Evolutionary conservation across 2,113 vertebrate species (phyloP).

Genomic region (Motacilla alba): DNA sequence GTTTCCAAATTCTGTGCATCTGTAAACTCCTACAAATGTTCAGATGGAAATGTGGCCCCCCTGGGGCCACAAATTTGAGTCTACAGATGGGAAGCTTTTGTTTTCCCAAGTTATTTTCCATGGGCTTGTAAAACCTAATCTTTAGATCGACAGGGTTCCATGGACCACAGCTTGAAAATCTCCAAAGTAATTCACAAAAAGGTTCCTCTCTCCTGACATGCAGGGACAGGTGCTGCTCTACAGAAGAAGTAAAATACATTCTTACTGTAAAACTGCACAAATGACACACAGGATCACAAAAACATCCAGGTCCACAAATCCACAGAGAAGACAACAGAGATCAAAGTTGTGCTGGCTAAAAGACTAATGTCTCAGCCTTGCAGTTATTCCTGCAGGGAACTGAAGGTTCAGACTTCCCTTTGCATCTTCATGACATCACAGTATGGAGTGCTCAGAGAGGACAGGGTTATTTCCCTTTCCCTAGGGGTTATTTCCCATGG

Average conservation of each 20-base stretch:
- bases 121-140: conserved; percentile 30
- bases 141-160: background rate
- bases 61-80: conserved; percentile 6
- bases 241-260: background rate
- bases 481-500: background rate
- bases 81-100: conserved; percentile 39
- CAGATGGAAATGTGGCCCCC: background rate
- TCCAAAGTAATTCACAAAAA: background rate
- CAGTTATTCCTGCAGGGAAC: background rate
- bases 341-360: background rate
- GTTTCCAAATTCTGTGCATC: background rate
- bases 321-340: background rate
- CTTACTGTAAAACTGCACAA: background rate
- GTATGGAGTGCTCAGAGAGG: background rate
- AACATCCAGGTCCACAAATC: background rate
- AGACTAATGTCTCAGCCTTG: background rate
- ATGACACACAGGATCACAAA: background rate
- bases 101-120: conserved; percentile 22
- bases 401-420: background rate
- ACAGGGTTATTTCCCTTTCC: background rate
- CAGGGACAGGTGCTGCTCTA: background rate
- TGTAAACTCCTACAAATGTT: conserved; percentile 7
- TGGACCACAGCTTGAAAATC: conserved; percentile 32
- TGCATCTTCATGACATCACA: background rate
- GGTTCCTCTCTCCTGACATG: background rate